These are phyloP conservation scores for Acipenser oxyrinchus DNA, from an alignment of 2,797 vertebrate genomes.

Conservation along the genomic window DNA sequence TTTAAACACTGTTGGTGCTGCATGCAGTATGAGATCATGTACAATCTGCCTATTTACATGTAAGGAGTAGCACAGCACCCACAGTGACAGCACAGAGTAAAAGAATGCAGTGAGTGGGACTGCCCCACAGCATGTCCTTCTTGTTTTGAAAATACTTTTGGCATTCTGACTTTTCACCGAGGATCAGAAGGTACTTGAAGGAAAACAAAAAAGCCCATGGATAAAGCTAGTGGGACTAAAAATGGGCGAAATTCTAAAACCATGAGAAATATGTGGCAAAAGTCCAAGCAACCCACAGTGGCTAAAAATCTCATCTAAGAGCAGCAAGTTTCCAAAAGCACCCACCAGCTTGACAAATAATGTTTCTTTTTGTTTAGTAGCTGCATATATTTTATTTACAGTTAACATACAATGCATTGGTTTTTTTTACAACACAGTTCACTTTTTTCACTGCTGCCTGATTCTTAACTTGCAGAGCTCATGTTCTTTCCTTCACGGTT, in stretches of 20 bases:
- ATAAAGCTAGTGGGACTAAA: constrained; percentile 60
- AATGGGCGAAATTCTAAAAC: constrained; percentile 75
- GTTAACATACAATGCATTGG: constrained; percentile 2
- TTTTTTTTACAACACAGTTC: neutral
- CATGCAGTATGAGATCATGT: neutral
- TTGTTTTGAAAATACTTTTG: constrained; percentile 41
- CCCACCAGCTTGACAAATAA: constrained; percentile 62
- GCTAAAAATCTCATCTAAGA: constrained; percentile 37
- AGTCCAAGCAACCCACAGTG: constrained; percentile 59
- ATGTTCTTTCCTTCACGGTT: no score
- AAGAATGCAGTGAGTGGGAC: constrained; percentile 74
- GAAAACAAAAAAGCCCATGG: constrained; percentile 69
- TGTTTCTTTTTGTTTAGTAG: constrained; percentile 63
- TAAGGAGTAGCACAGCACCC: constrained; percentile 24
- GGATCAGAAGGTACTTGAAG: constrained; percentile 31
- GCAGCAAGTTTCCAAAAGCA: constrained; percentile 49
- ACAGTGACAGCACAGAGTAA: constrained; percentile 25
- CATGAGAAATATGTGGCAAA: constrained; percentile 71
- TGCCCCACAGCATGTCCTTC: constrained; percentile 36
- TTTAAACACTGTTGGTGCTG: no score
- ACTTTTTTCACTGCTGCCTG: neutral
- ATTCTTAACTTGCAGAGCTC: no score
- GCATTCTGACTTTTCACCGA: constrained; percentile 27
- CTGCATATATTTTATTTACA: constrained; percentile 52
- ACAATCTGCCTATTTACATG: constrained; percentile 1